Percentiles rank a stretch among this genome's conserved stretches.
phyloP scores from a whole-genome alignment of 2,888 invertebrate genomes.

The Meiosimyza platycephala region DNA sequence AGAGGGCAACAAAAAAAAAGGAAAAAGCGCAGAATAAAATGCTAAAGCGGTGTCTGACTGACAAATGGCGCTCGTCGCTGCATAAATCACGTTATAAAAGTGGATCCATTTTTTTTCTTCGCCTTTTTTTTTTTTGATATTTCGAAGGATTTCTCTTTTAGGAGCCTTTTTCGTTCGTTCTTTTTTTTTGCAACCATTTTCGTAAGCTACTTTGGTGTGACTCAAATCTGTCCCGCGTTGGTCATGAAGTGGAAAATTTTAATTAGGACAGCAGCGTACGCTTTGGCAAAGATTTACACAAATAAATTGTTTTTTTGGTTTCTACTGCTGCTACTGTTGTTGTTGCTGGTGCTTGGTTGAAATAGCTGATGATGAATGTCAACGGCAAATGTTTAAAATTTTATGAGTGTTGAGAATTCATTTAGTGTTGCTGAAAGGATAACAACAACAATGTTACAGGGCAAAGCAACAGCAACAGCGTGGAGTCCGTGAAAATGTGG shows the following conservation, averaged over 20 bases:
- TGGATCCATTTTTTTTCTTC: no score
- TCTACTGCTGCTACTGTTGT: not conserved
- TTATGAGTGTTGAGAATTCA: no score
- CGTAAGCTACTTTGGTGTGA: not conserved
- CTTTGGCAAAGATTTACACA: slow-evolving; percentile 18
- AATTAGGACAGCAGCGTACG: slow-evolving; percentile 34
- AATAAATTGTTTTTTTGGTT: slow-evolving; percentile 12
- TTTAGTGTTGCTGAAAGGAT: no score
- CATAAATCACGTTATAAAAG: no score
- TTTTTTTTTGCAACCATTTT: not conserved
- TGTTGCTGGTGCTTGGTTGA: not conserved
- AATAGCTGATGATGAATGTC: not conserved
- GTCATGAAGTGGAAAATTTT: slow-evolving; percentile 43
- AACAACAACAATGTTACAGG: no score
- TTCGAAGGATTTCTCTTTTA: no score
- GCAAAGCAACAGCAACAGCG: no score
- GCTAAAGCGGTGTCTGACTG: slow-evolving; percentile 1
- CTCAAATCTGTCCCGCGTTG: slow-evolving; percentile 22
- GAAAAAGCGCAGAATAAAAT: no score
- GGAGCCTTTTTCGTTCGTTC: not conserved
- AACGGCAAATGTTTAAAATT: slow-evolving; percentile 3
- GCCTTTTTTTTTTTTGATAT: no score
- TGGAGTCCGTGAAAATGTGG: no score
- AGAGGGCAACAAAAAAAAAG: no score
- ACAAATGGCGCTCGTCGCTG: slow-evolving; percentile 23